Evolutionary conservation across 2,888 invertebrate genomes (phyloP), one percentile per base, ranked within the genome.

Genomic region (Pantelozetes paolii): DNA sequence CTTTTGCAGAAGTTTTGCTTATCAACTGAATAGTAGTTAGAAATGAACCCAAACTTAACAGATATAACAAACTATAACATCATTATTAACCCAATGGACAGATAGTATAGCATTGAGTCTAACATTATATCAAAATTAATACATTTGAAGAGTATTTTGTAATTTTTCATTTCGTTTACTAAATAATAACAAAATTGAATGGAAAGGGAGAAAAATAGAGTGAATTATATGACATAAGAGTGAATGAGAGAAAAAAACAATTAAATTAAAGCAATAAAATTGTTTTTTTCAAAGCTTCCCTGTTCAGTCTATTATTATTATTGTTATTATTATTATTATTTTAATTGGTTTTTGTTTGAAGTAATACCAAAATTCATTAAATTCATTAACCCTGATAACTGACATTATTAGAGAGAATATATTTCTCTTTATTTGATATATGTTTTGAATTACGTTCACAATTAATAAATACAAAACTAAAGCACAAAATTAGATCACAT

Each of bases 261-360:
- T 67, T 67, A 67, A 67, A 67, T 67, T 67, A 67, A 59, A 67
- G 67, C 67, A 67, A 67, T 67, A 67, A 67, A 67, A 59, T 23
- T 57, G 13, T 6, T 36, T 23, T 67, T 20, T 11, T 13, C n/a
- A n/a, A n/a, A n/a, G n/a, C n/a, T n/a, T n/a, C n/a, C n/a, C n/a
- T n/a, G n/a, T 40, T 40, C 20, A 67, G 67, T 67, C 15, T 67
- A 36, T 50, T 50, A 50, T 50, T 50, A 50, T 50, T 50, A 50
- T 50, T 42, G 36, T 57, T 28, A 57, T 59, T 59, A 59, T 59
- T 67, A 67, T 67, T 67, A 67, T 67, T 67, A 67, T 67, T 67
- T 67, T 67, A 67, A 67, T 67, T 67, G 67, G 67, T 62, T 57
- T 20, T 23, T 26, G 20, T 26, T n/a, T 32, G 30, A 32, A 62